Evolutionary conservation across 64 coral and sea anemone genomes (phyloP), one percentile per base, ranked within the genome.

Genomic region (Astreopora myriophthalma): DNA sequence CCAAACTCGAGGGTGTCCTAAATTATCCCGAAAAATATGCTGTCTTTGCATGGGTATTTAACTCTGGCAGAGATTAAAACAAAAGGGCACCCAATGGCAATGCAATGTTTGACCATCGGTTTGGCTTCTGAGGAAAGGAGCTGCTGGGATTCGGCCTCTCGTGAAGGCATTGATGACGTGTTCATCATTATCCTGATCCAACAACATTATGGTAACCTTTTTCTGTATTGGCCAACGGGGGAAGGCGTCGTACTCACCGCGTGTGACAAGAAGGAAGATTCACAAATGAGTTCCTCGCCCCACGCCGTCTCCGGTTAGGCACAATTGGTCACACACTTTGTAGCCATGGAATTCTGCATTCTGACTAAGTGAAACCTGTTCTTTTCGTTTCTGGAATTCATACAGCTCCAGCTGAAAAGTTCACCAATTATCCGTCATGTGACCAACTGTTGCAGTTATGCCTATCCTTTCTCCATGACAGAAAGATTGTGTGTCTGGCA

Each of bases 121-220:
- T 42, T 10, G 90, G 90, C 37, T 46, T 85, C 71, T 92, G 90
- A 33, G 76, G 86, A 1, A 80, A 92, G 8, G 79, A 75, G 70
- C 90, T 92, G 25, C 25, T 85, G 0, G 90, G 90, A 29, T 92
- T 80, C n/a, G 90, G 90, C 36, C 90, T n/a, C n/a, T n/a, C n/a
- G n/a, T 85, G 52, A 92, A 92, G 34, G 80, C 80, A 30, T 86
- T 80, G 35, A 92, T 86, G 70, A 92, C 90, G 80, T 92, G 90
- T 35, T 92, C 90, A 16, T 70, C 80, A 26, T 92, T 75, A 36
- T 92, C 80, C 40, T 92, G 90, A 36, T 92, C 90, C 49, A 92
- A 48, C 35, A 92, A 24, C 90, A 92, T 92, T 52, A 92, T 65
- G 23, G 90, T 92, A 10, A 92, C 80, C 69, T 86, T 92, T n/a